Percentiles rank a stretch among this genome's conserved stretches.
These are phyloP conservation scores for Arbacia lixula DNA, from an alignment of 53 echinoderm and acorn worm species.

Conservation along the genomic window DNA sequence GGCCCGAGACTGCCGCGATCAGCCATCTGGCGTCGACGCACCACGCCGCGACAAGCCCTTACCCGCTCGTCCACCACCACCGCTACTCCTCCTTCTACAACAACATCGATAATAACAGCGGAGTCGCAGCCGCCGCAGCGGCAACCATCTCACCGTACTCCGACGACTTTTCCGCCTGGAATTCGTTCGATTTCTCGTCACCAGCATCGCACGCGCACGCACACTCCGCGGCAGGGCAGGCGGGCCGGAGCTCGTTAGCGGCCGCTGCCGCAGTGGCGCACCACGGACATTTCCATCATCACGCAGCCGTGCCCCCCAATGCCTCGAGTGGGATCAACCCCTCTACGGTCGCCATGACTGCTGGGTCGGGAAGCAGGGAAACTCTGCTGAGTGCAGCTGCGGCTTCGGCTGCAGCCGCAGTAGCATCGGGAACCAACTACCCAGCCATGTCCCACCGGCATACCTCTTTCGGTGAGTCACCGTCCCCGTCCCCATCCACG, in stretches of 20 bases:
- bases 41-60: slow-evolving; percentile 34
- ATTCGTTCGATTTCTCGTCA: slow-evolving; percentile 72
- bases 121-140: slow-evolving; percentile 28
- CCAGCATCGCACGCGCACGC: slow-evolving; percentile 7
- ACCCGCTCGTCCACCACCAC: slow-evolving; percentile 72
- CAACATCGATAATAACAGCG: slow-evolving; percentile 58
- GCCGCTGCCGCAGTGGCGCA: slow-evolving; percentile 43
- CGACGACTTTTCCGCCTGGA: slow-evolving; percentile 91
- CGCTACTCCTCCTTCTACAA: slow-evolving; percentile 85
- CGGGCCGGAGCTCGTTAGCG: slow-evolving; percentile 33
- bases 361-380: slow-evolving; percentile 14
- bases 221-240: neutral
- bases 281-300: slow-evolving; percentile 35
- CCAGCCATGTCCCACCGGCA: slow-evolving; percentile 33
- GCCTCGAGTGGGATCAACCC: slow-evolving; percentile 5
- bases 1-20: neutral
- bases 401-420: slow-evolving; percentile 45
- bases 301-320: slow-evolving; percentile 17
- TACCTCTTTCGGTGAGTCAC: slow-evolving; percentile 43
- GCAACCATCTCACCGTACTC: slow-evolving; percentile 60
- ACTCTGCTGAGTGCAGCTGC: slow-evolving; percentile 18
- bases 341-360: slow-evolving; percentile 22
- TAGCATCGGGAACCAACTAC: slow-evolving; percentile 34
- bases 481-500: too few species aligned
- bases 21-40: slow-evolving; percentile 48